Percentiles rank a stretch among this genome's conserved stretches.
These are phyloP conservation scores for Atherix ibis DNA, from an alignment of 2,888 invertebrate genomes.

Conservation along the genomic window DNA sequence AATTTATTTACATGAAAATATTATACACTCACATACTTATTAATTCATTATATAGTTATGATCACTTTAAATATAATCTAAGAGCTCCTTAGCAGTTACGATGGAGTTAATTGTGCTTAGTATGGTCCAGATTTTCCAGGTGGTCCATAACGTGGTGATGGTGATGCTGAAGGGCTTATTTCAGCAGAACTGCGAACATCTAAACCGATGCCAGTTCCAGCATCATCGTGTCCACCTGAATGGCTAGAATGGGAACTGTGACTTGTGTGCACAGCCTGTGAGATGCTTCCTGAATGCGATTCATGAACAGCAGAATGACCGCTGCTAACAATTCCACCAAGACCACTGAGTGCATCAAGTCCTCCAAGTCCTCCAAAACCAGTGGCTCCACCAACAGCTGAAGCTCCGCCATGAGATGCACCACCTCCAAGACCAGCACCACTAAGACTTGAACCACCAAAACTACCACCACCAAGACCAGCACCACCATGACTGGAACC, in stretches of 20 bases:
- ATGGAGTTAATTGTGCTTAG: slow-evolving; percentile 1
- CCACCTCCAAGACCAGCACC: slow-evolving; percentile 13
- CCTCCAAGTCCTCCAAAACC: too few species aligned
- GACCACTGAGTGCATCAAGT: not conserved
- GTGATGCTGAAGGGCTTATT: slow-evolving; percentile 8
- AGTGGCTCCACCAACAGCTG: too few species aligned
- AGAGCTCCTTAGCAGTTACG: not conserved
- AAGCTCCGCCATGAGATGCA: slow-evolving; percentile 1
- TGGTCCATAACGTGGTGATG: slow-evolving; percentile 42
- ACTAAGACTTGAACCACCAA: slow-evolving; percentile 14
- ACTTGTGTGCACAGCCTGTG: slow-evolving; percentile 17
- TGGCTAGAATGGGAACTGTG: slow-evolving; percentile 15
- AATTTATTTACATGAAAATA: too few species aligned
- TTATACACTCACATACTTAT: too few species aligned
- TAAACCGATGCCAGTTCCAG: slow-evolving; percentile 17
- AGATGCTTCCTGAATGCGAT: too few species aligned
- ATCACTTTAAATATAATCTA: too few species aligned
- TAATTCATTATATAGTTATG: too few species aligned
- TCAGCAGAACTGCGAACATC: slow-evolving; percentile 17
- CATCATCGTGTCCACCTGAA: slow-evolving; percentile 17
- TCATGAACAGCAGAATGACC: slow-evolving; percentile 12
- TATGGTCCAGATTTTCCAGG: slow-evolving; percentile 50
- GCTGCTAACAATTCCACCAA: slow-evolving; percentile 9
- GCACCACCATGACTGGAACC: not conserved
- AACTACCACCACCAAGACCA: slow-evolving; percentile 11